Percentiles rank a stretch among this genome's conserved stretches.
Conservation (phyloP, 2,113 vertebrate genomes). For the Odocoileus hemionus region DNA sequence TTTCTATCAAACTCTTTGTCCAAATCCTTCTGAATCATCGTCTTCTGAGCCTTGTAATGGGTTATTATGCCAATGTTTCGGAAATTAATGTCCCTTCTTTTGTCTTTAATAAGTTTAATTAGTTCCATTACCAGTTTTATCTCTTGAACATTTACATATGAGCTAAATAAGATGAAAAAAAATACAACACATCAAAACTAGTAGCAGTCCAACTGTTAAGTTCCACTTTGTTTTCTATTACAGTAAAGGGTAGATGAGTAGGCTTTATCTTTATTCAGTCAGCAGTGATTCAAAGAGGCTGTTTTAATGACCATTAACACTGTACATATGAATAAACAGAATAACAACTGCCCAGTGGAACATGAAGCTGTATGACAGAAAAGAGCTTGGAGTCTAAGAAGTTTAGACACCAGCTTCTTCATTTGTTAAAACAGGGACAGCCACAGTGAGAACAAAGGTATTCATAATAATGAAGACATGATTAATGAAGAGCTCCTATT, state of each 20-base stretch:
- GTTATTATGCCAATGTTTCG: conserved; percentile 88
- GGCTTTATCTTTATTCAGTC: not conserved
- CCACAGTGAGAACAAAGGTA: not conserved
- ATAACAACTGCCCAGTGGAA: not conserved
- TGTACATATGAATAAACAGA: rapidly evolving
- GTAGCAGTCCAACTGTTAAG: not conserved
- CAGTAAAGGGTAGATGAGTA: not conserved
- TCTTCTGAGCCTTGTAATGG: conserved; percentile 90
- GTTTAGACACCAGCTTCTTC: not conserved
- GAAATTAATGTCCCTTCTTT: conserved; percentile 69
- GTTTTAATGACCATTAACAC: not conserved
- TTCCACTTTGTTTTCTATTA: not conserved
- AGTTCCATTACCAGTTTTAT: conserved; percentile 86
- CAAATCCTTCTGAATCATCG: conserved; percentile 78
- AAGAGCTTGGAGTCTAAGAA: not conserved
- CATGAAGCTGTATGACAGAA: not conserved
- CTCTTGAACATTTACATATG: conserved; percentile 86
- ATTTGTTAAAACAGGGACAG: not conserved
- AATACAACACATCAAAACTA: not conserved
- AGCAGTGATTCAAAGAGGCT: not conserved
- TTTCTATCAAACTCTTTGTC: conserved; percentile 75
- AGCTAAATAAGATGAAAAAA: conserved; percentile 74
- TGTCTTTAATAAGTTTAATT: conserved; percentile 82
- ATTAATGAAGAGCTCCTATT: not conserved
- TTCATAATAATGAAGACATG: not conserved